These are phyloP conservation scores for Xylota sylvarum DNA, from an alignment of 2,888 invertebrate species.

Conservation along the genomic window DNA sequence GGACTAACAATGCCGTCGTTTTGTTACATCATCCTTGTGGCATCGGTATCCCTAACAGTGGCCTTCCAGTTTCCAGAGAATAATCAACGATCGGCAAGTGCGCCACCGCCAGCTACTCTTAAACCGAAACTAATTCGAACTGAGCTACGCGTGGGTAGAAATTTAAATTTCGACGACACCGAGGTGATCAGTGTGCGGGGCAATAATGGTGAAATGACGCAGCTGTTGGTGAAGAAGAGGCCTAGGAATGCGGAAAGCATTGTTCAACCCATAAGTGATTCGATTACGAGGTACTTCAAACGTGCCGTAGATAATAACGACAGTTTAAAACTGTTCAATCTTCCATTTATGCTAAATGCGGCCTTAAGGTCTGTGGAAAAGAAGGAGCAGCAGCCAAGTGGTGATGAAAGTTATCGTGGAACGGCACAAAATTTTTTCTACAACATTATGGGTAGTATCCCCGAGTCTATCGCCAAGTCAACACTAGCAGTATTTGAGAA, in stretches of 20 bases:
- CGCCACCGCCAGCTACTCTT: conserved; percentile 20
- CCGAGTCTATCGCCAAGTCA: conserved; percentile 69
- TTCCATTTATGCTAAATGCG: conserved; percentile 61
- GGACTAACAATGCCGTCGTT: conserved; percentile 22
- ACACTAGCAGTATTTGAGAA: conserved; percentile 57
- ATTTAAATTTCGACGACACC: conserved; percentile 66
- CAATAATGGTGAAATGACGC: conserved; percentile 73
- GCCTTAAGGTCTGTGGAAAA: conserved; percentile 48
- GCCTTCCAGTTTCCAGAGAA: conserved; percentile 65
- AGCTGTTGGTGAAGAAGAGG: conserved; percentile 68
- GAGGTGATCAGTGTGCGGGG: conserved; percentile 67
- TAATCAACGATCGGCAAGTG: conserved; percentile 33
- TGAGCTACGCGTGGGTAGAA: conserved; percentile 68
- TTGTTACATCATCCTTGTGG: conserved; percentile 30
- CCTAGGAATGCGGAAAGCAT: conserved; percentile 56
- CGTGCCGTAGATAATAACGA: conserved; percentile 63
- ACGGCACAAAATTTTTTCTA: conserved; percentile 62
- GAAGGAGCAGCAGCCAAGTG: conserved; percentile 13
- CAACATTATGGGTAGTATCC: conserved; percentile 70
- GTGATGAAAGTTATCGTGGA: conserved; percentile 31
- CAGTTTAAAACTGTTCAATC: conserved; percentile 62
- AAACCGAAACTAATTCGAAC: conserved; percentile 71
- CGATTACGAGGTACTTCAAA: conserved; percentile 61
- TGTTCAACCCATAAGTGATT: conserved; percentile 53
- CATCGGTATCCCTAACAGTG: conserved; percentile 34